phyloP scores from a whole-genome alignment of 2,888 invertebrate species.

The Parochlus steinenii region DNA sequence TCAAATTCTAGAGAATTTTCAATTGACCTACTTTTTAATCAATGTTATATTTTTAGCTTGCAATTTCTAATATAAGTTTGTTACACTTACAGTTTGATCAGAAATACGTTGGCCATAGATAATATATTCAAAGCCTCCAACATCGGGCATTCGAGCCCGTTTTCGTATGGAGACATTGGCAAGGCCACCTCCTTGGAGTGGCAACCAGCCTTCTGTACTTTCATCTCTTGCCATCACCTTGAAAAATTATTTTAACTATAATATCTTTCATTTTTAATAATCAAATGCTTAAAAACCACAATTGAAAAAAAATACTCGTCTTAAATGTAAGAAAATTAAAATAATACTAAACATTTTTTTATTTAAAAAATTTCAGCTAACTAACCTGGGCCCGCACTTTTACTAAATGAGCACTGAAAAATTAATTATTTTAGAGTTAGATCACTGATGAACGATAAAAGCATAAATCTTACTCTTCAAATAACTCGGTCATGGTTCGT shows the following conservation, averaged over 20 bases:
- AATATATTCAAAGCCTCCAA: constrained; percentile 65
- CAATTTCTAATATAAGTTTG: too few relatives aligned
- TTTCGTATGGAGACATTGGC: constrained; percentile 84
- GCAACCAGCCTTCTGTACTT: constrained; percentile 91
- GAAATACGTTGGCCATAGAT: constrained; percentile 85
- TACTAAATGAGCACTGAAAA: constrained; percentile 79
- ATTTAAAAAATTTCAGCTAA: too few relatives aligned
- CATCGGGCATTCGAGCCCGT: constrained; percentile 39
- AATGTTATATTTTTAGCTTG: too few relatives aligned
- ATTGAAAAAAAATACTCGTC: too few relatives aligned
- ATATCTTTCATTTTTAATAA: too few relatives aligned
- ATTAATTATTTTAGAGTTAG: not conserved
- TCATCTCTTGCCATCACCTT: constrained; percentile 99
- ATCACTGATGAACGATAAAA: constrained; percentile 9
- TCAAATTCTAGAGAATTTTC: not conserved
- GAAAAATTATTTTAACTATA: too few relatives aligned
- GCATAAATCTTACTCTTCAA: constrained; percentile 62
- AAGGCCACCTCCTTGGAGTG: constrained; percentile 83
- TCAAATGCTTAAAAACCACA: too few relatives aligned
- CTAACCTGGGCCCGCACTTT: constrained; percentile 96
- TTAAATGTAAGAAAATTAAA: too few relatives aligned
- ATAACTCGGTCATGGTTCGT: constrained; percentile 83
- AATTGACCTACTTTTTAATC: too few relatives aligned
- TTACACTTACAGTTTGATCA: constrained; percentile 69
- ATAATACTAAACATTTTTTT: too few relatives aligned